These are phyloP conservation scores for Oryctes rhinoceros DNA, from an alignment of 1,140 invertebrate species.

Conservation along the genomic window DNA sequence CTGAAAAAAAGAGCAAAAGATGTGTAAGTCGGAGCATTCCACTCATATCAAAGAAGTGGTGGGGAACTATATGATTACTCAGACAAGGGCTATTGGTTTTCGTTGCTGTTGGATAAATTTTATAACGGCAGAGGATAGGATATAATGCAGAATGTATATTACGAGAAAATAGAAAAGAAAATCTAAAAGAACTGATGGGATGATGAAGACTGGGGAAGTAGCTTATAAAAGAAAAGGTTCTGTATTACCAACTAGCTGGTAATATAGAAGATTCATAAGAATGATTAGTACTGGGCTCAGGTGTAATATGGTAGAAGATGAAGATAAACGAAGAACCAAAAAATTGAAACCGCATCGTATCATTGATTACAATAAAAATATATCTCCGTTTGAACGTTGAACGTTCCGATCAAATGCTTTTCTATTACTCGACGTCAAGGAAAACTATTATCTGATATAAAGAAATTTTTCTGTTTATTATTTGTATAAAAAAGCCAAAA, in stretches of 20 bases:
- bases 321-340: not conserved
- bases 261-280: not conserved
- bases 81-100: not conserved
- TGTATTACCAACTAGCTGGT: not conserved
- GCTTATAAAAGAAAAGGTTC: not conserved
- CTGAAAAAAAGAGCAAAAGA: too few relatives aligned
- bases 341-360: constrained; percentile 16
- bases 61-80: not conserved
- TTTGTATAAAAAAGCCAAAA: too few relatives aligned
- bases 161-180: not conserved
- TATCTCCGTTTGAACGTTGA: too few relatives aligned
- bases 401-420: too few relatives aligned
- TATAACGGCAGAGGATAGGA: not conserved
- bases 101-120: not conserved
- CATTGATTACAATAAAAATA: constrained; percentile 31
- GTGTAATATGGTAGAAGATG: constrained; percentile 6
- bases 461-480: too few relatives aligned
- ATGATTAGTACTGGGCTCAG: not conserved
- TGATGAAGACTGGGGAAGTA: not conserved
- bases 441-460: too few relatives aligned
- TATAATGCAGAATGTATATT: not conserved
- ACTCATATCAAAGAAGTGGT: too few relatives aligned
- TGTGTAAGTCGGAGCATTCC: too few relatives aligned
- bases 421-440: too few relatives aligned
- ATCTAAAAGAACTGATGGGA: not conserved